Conservation (phyloP, 2,797 vertebrate genomes). For the Pangasius djambal region DNA sequence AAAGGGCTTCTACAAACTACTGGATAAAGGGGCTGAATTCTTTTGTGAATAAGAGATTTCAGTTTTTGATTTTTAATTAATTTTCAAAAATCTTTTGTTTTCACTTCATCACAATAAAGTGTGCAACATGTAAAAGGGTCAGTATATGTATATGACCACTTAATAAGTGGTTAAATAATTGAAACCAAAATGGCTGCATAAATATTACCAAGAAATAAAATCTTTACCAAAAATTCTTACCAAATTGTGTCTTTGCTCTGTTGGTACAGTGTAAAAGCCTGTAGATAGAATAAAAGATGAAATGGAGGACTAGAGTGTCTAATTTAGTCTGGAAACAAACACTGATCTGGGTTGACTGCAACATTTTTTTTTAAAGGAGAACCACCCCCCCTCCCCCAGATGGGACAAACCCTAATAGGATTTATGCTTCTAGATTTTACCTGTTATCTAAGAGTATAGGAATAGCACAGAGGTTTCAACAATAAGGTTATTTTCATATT, state of each 20-base stretch:
- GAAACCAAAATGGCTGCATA: not conserved
- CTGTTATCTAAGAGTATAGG: not conserved
- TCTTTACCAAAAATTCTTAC: not conserved
- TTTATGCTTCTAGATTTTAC: not conserved
- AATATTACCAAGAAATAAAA: conserved; percentile 8
- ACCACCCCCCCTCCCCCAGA: too few relatives aligned
- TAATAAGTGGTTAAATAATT: conserved; percentile 18
- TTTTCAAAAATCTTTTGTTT: too few relatives aligned
- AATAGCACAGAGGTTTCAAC: not conserved
- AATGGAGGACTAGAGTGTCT: not conserved
- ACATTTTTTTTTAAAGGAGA: not conserved
- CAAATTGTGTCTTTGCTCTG: not conserved
- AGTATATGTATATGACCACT: not conserved
- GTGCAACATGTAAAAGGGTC: too few relatives aligned
- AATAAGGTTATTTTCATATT: not conserved
- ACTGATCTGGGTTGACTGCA: not conserved
- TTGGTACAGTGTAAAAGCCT: not conserved
- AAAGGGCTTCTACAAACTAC: too few relatives aligned
- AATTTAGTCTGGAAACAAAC: not conserved
- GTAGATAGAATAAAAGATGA: not conserved
- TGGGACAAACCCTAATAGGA: not conserved
- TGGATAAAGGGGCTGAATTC: too few relatives aligned
- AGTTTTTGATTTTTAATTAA: too few relatives aligned
- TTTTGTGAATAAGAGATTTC: too few relatives aligned
- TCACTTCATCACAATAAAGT: too few relatives aligned